Evolutionary conservation across 2,113 vertebrate species (phyloP), one percentile per base, ranked within the genome.

Genomic region (Pygoscelis adeliae): DNA sequence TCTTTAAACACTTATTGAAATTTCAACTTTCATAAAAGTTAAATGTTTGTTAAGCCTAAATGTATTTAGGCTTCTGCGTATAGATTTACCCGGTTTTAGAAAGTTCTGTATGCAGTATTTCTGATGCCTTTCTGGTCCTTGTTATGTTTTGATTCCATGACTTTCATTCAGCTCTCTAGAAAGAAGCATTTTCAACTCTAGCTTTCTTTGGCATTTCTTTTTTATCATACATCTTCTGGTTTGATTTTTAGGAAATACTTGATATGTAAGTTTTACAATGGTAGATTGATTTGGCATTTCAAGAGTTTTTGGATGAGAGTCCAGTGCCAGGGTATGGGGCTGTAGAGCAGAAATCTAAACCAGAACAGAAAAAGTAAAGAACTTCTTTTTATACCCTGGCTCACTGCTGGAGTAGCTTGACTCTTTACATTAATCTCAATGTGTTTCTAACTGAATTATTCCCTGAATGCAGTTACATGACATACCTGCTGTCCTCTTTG

Each of bases 181-280:
- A 87, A 61, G 55, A 78, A 79, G 21, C 13, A 32, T 30, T 88
- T 80, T 56, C 20, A 80, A 52, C 20, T 85, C 21, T 55, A 42
- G 32, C 49, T 79, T 56, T 66, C 46, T 65, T 72, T 72, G 21
- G 5, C 10, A 4, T 58, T 2, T 42, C 15, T 6, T 23, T 44
- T 15, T 1, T 6, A 29, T n/a, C 3, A 5, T 50, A 30, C 0
- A 0, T 49, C 9, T 44, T 85, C 30, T 58, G 6, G 11, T 79
- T 66, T 66, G n/a, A 29, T 77, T 87, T 88, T 87, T 83, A 91
- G 44, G 34, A 73, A 83, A 29, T 81, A n/a, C 8, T 91, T 72
- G 9, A 30, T 93, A 12, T 10, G 4, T n/a, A 38, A 42, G 15
- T 74, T 92, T 82, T 66, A 66, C 36, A 59, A 10, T 26, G n/a